A percentile compares a stretch with the other conserved stretches of the same genome.
These are phyloP conservation scores for Holotrichia oblita DNA, from an alignment of 1,140 invertebrate species.

Conservation along the genomic window DNA sequence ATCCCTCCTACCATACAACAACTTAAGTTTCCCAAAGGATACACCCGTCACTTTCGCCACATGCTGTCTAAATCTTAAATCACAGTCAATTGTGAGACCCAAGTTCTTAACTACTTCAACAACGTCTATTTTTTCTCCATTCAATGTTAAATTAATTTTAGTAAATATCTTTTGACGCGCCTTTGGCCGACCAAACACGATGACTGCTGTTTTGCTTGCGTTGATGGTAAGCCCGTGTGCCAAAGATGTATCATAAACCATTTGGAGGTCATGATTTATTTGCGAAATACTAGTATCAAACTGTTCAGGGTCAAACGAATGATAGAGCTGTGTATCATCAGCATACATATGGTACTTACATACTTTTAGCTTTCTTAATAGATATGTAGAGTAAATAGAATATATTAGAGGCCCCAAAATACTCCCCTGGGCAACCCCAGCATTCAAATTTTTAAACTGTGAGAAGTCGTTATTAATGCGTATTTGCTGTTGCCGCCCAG, in stretches of 20 bases:
- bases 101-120: background rate
- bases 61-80: slow-evolving; percentile 19
- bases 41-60: background rate
- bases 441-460: no score
- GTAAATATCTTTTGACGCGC: background rate
- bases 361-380: no score
- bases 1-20: slow-evolving; percentile 11
- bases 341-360: no score
- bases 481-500: no score
- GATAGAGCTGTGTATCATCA: no score
- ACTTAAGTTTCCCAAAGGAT: background rate
- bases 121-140: background rate
- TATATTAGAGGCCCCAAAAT: no score
- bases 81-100: slow-evolving; percentile 4
- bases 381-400: no score
- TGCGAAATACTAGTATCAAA: no score
- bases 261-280: background rate
- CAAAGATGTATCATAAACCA: background rate
- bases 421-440: no score
- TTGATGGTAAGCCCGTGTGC: background rate
- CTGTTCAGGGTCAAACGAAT: no score
- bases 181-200: background rate
- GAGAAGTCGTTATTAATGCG: no score
- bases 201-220: background rate
- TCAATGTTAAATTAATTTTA: background rate